Evolutionary conservation across 2,888 invertebrate genomes (phyloP).

Genomic region (Bombylius discolor): DNA sequence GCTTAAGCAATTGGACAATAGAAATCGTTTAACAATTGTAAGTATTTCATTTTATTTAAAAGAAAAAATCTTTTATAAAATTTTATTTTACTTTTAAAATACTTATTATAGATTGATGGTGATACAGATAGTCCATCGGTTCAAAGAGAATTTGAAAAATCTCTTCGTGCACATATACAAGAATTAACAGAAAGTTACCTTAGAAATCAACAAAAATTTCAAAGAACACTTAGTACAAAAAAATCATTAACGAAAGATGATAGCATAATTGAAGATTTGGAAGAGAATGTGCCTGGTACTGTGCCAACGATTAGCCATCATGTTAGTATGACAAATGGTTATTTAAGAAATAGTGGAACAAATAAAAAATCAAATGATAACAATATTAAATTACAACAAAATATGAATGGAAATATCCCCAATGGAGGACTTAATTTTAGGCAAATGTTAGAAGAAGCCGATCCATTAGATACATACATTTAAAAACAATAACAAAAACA

Average conservation of each 20-base stretch:
- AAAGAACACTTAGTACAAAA: conserved; percentile 2
- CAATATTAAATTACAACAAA: conserved; percentile 1
- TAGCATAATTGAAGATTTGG: conserved; percentile 32
- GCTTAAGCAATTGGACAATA: conserved; percentile 72
- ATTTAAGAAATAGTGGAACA: conserved; percentile 23
- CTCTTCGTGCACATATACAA: conserved; percentile 55
- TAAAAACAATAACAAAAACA: neutral
- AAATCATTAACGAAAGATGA: conserved; percentile 20
- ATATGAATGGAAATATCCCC: conserved; percentile 13
- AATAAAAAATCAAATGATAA: neutral
- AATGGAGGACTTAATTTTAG: conserved; percentile 26
- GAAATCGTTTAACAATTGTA: conserved; percentile 72
- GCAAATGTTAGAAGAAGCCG: conserved; percentile 34
- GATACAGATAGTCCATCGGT: conserved; percentile 70
- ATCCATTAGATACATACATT: conserved; percentile 18
- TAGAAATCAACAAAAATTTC: conserved; percentile 6
- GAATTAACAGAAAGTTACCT: conserved; percentile 35
- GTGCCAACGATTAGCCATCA: conserved; percentile 38
- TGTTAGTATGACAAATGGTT: conserved; percentile 36
- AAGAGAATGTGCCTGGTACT: conserved; percentile 33
- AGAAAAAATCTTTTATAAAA: no score
- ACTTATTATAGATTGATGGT: conserved; percentile 56
- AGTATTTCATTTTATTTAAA: conserved; percentile 29
- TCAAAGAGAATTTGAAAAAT: conserved; percentile 60
- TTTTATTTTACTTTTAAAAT: no score